Evolutionary conservation across 2,888 invertebrate genomes (phyloP).

Genomic region (Sarcophaga caerulescens): DNA sequence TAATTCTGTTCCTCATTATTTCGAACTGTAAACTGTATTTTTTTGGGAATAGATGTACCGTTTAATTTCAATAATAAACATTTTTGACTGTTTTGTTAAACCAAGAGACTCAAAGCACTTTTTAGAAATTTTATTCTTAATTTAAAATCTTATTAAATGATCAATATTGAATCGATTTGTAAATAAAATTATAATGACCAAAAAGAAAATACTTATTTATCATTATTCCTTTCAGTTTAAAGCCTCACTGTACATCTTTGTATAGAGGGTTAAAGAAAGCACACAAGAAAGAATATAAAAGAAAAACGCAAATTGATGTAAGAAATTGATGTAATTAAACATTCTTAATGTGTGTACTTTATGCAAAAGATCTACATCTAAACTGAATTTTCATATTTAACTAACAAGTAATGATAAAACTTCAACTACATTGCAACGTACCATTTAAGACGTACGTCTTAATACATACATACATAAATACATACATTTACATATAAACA

Average conservation of each 20-base stretch:
- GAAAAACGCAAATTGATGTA: conserved; percentile 62
- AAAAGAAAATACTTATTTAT: too few relatives aligned
- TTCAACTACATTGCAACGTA: conserved; percentile 5
- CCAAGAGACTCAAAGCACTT: too few relatives aligned
- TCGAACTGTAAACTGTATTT: too few relatives aligned
- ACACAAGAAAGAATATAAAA: conserved; percentile 29
- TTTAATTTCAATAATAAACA: too few relatives aligned
- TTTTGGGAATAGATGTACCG: too few relatives aligned
- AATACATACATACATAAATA: too few relatives aligned
- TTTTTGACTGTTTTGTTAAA: too few relatives aligned
- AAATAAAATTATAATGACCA: too few relatives aligned
- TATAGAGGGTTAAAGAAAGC: conserved; percentile 32
- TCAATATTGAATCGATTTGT: too few relatives aligned
- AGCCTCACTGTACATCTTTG: background rate
- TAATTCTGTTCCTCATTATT: too few relatives aligned
- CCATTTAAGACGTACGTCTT: background rate
- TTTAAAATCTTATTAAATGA: too few relatives aligned
- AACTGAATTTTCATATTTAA: conserved; percentile 64
- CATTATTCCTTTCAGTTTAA: background rate
- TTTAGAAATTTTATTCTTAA: too few relatives aligned
- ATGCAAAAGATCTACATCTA: conserved; percentile 62
- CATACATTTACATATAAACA: background rate
- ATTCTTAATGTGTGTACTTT: conserved; percentile 69
- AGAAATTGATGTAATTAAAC: conserved; percentile 72
- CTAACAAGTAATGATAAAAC: conserved; percentile 51